Base-by-base conservation (phyloP, 2,888 invertebrate genomes). In the Dicranocentrus wangi region DNA sequence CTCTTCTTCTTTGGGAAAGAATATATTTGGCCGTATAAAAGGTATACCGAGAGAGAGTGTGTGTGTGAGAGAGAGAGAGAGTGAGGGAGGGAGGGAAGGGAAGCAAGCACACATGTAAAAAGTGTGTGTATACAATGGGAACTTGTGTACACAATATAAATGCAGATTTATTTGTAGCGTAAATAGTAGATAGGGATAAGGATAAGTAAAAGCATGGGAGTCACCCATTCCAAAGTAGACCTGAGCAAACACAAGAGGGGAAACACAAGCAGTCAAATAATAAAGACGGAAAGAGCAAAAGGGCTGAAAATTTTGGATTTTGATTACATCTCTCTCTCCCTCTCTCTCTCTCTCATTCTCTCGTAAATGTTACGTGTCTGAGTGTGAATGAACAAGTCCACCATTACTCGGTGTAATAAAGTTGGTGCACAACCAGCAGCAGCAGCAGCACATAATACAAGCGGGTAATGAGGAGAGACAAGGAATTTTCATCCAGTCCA, bases 301-400 rank as follows among this genome's bases (percentile, higher is more conserved):
- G 55, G 73, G 65, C 73, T 73, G 65, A 63, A 73, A 65, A 73
- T 53, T 73, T 73, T 51, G 72, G 72, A 61, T 65, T 73, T 65
- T 73, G 73, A 73, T 73, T 73, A 73, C 65, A 73, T 73, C 73
- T 65, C 73, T 73, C 51, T 17, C 53, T 23, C 63, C 53, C 63
- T 55, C 47, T 55, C 21, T 17, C 53, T 23, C 63, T 63, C 63
- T 55, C 47, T 55, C 21, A 10, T n/a, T 23, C n/a, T 23, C 28
- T 28, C 17, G 28, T 61, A 28, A 27, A 61, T 17, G 61, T 55
- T 79, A 75, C 73, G 79, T 79, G 79, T 63, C 19, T 78, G 79
- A 69, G 82, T 82, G 82, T 79, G 82, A 79, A 82, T 79, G 79
- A 79, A 76, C 79, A 73, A 76, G 81, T 71, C 70, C 76, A 76